Evolutionary conservation across 2,113 vertebrate species (phyloP), one percentile per base, ranked within the genome.

Genomic region (Pterocles orientalis): DNA sequence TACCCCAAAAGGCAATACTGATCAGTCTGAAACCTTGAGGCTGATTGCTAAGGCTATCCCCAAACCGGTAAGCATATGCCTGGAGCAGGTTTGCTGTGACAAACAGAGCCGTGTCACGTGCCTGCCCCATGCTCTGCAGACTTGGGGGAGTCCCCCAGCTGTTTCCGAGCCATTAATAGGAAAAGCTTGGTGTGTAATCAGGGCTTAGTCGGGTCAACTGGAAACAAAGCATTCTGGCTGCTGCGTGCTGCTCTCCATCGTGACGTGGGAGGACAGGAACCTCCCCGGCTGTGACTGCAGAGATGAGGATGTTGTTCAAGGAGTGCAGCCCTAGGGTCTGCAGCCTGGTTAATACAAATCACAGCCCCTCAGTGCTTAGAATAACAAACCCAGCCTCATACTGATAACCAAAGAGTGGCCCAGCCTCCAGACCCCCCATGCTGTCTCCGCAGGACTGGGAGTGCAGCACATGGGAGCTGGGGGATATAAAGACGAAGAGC

Each of bases 141-240:
- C 3, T 0, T 23, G 26, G 45, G 45, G 33, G 45, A 82, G 68
- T 77, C 43, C 69, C 31, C 65, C 39, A 66, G 69, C 81, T 93
- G 26, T 78, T 92, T 86, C 65, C 62, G 64, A 82, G 72, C 36
- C 45, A 29, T 43, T 66, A 70, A 94, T 33, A 92, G 80, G 86
- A 91, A 94, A 94, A 94, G 23, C 12, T 41, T 56, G 0, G 1
- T n/a, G 20, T 70, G 65, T 94, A 92, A 94, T 51, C 51, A 58
- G 47, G 39, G 56, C 61, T 95, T 82, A 64, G 56, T 28, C 3
- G 3, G 73, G 91, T 89, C 83, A 95, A 54, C 81, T 71, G 86
- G 83, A 92, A 92, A 75, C 43, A 43, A 88, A 91, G 83, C 72
- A 20, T 25, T 77, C 47, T 1, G 7, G 50, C 86, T 88, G 78